Conservation (phyloP, 2,113 vertebrate species). For the Cathartes aura region DNA sequence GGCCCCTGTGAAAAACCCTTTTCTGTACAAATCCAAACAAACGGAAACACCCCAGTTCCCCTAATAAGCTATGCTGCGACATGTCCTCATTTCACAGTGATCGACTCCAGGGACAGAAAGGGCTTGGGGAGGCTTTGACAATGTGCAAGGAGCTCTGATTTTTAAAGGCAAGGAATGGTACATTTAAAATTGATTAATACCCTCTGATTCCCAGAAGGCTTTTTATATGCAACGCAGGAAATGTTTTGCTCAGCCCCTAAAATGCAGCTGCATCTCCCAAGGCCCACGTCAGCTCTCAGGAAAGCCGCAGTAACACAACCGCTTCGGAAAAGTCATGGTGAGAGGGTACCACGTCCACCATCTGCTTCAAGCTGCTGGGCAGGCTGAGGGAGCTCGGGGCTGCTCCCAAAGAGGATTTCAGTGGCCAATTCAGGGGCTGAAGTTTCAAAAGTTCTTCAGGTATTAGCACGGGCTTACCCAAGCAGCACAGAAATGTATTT, state of each 20-base stretch:
- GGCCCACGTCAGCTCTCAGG: not conserved
- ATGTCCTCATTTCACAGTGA: constrained; percentile 52
- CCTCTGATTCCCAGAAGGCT: constrained; percentile 38
- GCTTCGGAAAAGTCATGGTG: not conserved
- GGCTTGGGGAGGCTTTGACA: not conserved
- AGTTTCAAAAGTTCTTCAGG: not conserved
- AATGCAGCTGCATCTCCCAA: constrained; percentile 49
- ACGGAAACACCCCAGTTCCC: not conserved
- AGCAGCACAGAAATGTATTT: not conserved
- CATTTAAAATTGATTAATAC: constrained; percentile 62
- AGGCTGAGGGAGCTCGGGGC: fast-evolving
- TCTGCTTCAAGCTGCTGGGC: not conserved
- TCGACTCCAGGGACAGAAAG: not conserved
- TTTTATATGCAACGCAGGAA: constrained; percentile 36
- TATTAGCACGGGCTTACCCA: not conserved
- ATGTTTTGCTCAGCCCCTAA: not conserved
- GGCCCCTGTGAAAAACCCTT: constrained; percentile 17
- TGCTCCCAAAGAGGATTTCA: not conserved
- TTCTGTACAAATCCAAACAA: constrained; percentile 56
- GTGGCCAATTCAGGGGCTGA: not conserved
- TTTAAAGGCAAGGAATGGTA: constrained; percentile 44
- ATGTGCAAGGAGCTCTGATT: not conserved
- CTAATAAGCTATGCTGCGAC: constrained; percentile 50
- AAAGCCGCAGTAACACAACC: not conserved
- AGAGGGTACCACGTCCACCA: not conserved